phyloP scores from a whole-genome alignment of 92 coral and sea anemone genomes.

The Porites rus region DNA sequence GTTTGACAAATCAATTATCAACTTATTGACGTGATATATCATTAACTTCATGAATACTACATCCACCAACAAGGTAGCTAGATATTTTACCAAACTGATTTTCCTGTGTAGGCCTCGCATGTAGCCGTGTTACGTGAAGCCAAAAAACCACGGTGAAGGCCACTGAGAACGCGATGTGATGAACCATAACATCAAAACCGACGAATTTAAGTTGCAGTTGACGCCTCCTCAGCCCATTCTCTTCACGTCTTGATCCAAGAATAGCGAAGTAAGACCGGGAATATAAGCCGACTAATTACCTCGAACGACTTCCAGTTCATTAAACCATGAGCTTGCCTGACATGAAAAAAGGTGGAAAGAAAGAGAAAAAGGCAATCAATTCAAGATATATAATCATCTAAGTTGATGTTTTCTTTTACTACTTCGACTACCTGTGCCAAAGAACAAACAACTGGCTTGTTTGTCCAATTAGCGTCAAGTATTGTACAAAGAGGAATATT shows the following conservation, averaged over 20 bases:
- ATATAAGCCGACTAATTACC: background rate
- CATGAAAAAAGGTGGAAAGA: background rate
- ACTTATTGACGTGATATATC: background rate
- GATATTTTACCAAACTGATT: constrained; percentile 20
- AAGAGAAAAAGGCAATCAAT: background rate
- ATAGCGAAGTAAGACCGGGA: too few relatives aligned
- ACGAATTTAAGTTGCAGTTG: background rate
- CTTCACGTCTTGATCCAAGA: too few relatives aligned
- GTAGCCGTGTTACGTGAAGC: background rate
- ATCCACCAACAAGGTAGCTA: too few relatives aligned
- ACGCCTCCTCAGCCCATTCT: background rate
- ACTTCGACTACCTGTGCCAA: background rate
- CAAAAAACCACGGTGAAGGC: background rate
- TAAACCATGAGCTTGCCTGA: background rate
- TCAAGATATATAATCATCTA: background rate
- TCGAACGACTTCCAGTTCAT: background rate
- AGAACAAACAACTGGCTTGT: background rate
- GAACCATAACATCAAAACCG: background rate
- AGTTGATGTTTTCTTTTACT: background rate
- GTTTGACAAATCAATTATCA: background rate
- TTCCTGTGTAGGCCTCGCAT: constrained; percentile 10
- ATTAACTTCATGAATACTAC: background rate
- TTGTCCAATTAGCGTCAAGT: background rate
- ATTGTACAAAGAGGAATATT: background rate
- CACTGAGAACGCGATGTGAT: background rate